phyloP scores from a whole-genome alignment of 2,888 invertebrate genomes.

The Steromphala cineraria region DNA sequence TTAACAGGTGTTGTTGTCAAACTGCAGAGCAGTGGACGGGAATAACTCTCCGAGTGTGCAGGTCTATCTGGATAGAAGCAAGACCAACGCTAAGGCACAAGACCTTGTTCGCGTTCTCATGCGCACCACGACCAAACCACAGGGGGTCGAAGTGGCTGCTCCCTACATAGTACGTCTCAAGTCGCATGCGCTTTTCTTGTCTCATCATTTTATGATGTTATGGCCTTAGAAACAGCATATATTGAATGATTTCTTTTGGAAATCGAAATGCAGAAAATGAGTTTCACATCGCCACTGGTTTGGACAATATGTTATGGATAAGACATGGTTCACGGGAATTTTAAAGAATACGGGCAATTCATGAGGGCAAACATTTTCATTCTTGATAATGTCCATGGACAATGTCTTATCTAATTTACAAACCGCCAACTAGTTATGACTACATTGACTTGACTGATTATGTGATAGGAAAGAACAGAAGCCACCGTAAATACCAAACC shows the following conservation, averaged over 20 bases:
- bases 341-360: too few relatives aligned
- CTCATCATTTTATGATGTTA: neutral
- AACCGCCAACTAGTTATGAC: too few relatives aligned
- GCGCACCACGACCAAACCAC: neutral
- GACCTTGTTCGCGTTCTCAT: neutral
- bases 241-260: neutral
- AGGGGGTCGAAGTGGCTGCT: neutral
- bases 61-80: neutral
- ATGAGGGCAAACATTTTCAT: too few relatives aligned
- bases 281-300: too few relatives aligned
- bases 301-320: too few relatives aligned
- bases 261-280: neutral
- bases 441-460: too few relatives aligned
- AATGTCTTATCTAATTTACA: too few relatives aligned
- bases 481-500: too few relatives aligned
- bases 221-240: neutral
- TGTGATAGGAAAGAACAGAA: too few relatives aligned
- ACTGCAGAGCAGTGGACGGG: neutral
- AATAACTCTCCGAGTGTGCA: neutral
- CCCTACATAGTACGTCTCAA: neutral
- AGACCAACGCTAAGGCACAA: neutral
- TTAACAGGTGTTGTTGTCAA: neutral
- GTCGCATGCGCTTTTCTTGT: neutral
- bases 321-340: too few relatives aligned
- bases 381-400: too few relatives aligned